phyloP scores from a whole-genome alignment of 2,113 vertebrate species.

The Dolichallabes microphthalmus region DNA sequence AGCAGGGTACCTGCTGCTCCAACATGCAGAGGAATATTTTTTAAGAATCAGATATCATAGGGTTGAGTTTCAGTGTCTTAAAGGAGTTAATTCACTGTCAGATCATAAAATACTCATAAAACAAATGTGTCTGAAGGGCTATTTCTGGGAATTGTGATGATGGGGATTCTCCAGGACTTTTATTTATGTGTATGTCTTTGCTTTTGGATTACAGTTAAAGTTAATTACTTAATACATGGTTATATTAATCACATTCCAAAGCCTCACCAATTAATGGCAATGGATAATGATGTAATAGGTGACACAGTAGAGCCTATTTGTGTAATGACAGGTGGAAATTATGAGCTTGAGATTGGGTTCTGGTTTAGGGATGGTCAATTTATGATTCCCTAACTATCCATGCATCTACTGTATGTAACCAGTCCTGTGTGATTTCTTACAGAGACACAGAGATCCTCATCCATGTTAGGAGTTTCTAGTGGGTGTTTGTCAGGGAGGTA shows the following conservation, averaged over 20 bases:
- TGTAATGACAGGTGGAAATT: neutral
- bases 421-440: conserved; percentile 12
- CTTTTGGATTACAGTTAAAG: conserved; percentile 31
- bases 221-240: conserved; percentile 16
- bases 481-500: neutral
- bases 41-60: conserved; percentile 51
- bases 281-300: neutral
- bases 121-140: conserved; percentile 51
- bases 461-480: neutral
- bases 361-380: conserved; percentile 50
- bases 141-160: conserved; percentile 33
- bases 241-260: conserved; percentile 27
- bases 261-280: neutral
- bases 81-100: conserved; percentile 56
- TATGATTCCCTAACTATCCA: conserved; percentile 50
- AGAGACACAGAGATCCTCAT: conserved; percentile 8
- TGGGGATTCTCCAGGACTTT: conserved; percentile 42
- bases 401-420: conserved; percentile 20
- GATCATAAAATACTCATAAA: conserved; percentile 55
- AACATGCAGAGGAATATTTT: conserved; percentile 43
- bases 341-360: conserved; percentile 7
- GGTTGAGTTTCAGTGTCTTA: conserved; percentile 57
- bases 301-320: neutral
- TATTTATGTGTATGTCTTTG: conserved; percentile 40
- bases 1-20: conserved; percentile 40